These are phyloP conservation scores for Thunnus maccoyii DNA, from an alignment of 2,113 vertebrate genomes.

Conservation along the genomic window DNA sequence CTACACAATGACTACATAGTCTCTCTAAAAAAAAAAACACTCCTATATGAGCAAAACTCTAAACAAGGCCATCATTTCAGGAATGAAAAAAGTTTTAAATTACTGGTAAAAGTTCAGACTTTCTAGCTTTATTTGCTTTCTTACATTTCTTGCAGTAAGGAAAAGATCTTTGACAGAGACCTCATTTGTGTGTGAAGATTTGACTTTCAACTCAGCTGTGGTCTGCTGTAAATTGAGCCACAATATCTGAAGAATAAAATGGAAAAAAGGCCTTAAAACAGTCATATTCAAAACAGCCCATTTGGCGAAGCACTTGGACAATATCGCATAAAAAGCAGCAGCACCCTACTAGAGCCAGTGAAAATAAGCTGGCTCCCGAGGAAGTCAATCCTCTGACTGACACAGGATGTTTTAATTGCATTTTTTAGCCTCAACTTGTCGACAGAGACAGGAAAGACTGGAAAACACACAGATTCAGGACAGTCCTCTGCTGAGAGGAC, in stretches of 20 bases:
- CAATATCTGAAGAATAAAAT: constrained; percentile 12
- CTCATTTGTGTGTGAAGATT: constrained; percentile 11
- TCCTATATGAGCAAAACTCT: background rate
- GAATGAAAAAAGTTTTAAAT: background rate
- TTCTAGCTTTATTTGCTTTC: background rate
- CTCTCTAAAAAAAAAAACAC: background rate
- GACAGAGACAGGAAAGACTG: background rate
- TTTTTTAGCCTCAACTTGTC: background rate
- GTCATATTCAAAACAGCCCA: constrained; percentile 17
- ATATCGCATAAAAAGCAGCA: constrained; percentile 15
- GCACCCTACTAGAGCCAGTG: background rate
- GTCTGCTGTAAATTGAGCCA: background rate
- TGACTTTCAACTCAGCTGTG: background rate
- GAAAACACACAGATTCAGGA: background rate
- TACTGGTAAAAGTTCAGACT: background rate
- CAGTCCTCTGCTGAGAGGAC: background rate
- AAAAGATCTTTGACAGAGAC: constrained; percentile 1
- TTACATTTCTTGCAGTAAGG: background rate
- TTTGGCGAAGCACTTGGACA: constrained; percentile 13
- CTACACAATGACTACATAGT: background rate
- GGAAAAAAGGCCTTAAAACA: constrained; percentile 6
- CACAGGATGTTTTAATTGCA: background rate
- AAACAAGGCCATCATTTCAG: background rate
- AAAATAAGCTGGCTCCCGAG: background rate
- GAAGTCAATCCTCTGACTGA: background rate